Percentiles rank a stretch among this genome's conserved stretches.
phyloP scores from a whole-genome alignment of 1,140 invertebrate species.

The Liolophura sinensis region DNA sequence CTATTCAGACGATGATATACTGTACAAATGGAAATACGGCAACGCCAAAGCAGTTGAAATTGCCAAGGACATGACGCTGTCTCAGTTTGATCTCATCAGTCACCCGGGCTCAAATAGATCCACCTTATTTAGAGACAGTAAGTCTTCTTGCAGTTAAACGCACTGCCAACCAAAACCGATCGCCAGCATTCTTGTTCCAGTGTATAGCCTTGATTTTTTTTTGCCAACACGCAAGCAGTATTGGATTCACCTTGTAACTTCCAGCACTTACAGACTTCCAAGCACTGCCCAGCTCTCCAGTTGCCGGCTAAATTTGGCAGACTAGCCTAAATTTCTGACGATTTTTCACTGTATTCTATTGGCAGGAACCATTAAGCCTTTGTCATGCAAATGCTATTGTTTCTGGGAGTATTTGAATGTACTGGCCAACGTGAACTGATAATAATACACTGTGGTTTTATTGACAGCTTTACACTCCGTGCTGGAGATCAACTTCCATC shows the following conservation, averaged over 20 bases:
- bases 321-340: too few species aligned
- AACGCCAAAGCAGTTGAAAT: conserved; percentile 27
- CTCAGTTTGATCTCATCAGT: conserved; percentile 60
- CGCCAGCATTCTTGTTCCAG: too few species aligned
- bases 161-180: neutral
- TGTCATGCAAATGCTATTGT: too few species aligned
- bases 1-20: conserved; percentile 55
- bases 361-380: too few species aligned
- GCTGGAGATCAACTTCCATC: conserved; percentile 22
- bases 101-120: conserved; percentile 51
- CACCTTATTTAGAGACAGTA: conserved; percentile 46
- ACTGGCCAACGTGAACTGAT: neutral
- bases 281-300: too few species aligned
- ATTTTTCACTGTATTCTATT: too few species aligned
- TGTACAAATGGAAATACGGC: conserved; percentile 54
- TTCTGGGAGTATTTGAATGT: too few species aligned
- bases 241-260: too few species aligned
- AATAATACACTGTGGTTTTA: neutral
- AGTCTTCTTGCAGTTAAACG: conserved; percentile 11
- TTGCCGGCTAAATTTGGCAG: too few species aligned
- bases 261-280: too few species aligned
- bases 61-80: conserved; percentile 52
- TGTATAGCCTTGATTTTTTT: too few species aligned
- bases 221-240: too few species aligned
- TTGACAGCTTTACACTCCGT: conserved; percentile 13